Percentiles rank a stretch among this genome's conserved stretches.
Evolutionary conservation across 2,113 vertebrate genomes (phyloP).

Genomic region (Myotis lucifugus): DNA sequence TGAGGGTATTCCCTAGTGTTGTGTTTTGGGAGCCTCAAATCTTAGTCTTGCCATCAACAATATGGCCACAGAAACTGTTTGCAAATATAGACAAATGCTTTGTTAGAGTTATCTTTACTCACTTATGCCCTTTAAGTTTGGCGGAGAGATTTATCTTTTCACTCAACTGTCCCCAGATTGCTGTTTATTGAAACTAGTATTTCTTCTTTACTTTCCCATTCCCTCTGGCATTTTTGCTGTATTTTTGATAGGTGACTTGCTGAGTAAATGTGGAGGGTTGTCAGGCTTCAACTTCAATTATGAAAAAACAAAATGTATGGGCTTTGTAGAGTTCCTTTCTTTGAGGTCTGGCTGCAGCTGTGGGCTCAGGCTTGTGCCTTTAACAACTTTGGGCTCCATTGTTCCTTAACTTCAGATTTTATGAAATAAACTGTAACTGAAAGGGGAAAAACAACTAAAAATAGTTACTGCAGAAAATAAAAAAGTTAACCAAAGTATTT

Average conservation of each 20-base stretch:
- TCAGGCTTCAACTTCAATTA: not conserved
- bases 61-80: not conserved
- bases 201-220: not conserved
- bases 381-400: not conserved
- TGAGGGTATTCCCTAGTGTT: not conserved
- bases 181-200: not conserved
- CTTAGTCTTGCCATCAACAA: not conserved
- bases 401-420: not conserved
- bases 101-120: not conserved
- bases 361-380: not conserved
- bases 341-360: no score
- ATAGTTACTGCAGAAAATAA: slow-evolving; percentile 85
- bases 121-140: not conserved
- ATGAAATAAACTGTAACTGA: slow-evolving; percentile 67
- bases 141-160: not conserved
- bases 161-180: not conserved
- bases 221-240: not conserved
- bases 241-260: not conserved
- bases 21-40: not conserved
- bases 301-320: not conserved
- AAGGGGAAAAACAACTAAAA: slow-evolving; percentile 77
- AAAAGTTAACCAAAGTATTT: slow-evolving; percentile 92
- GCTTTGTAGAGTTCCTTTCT: not conserved
- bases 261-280: not conserved
- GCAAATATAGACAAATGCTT: not conserved